Percentiles rank a stretch among this genome's conserved stretches.
phyloP scores from a whole-genome alignment of 2,888 invertebrate species.

The Mythimna albipuncta region DNA sequence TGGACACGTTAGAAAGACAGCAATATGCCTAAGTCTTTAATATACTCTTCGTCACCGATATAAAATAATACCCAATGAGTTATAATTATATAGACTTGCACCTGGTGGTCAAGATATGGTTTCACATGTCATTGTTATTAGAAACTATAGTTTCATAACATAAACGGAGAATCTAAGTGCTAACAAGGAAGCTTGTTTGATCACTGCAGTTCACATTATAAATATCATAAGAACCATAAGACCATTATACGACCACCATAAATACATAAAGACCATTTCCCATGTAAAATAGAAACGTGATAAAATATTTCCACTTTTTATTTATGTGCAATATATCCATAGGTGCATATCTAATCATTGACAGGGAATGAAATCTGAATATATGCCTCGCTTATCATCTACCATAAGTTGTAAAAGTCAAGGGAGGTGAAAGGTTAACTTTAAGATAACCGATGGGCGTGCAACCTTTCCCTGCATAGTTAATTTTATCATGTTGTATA shows the following conservation, averaged over 20 bases:
- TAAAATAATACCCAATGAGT: neutral
- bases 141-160: slow-evolving; percentile 19
- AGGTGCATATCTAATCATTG: slow-evolving; percentile 46
- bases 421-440: slow-evolving; percentile 46
- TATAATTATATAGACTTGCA: slow-evolving; percentile 8
- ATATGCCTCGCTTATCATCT: slow-evolving; percentile 45
- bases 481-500: slow-evolving; percentile 16
- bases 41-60: too few relatives aligned
- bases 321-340: slow-evolving; percentile 17
- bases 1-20: too few relatives aligned
- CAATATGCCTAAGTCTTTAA: too few relatives aligned
- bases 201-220: neutral
- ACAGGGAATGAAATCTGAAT: slow-evolving; percentile 51
- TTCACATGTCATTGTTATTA: slow-evolving; percentile 38
- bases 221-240: neutral
- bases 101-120: slow-evolving; percentile 36
- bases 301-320: slow-evolving; percentile 10
- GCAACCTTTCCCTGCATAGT: slow-evolving; percentile 30
- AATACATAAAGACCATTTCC: slow-evolving; percentile 1
- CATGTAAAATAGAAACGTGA: slow-evolving; percentile 11
- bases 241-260: neutral
- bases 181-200: slow-evolving; percentile 15
- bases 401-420: slow-evolving; percentile 41
- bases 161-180: slow-evolving; percentile 19
- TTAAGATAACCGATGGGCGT: slow-evolving; percentile 46